A percentile compares a stretch with the other conserved stretches of the same genome.
These are phyloP conservation scores for Orchestes rusci DNA, from an alignment of 2,888 invertebrate genomes.

Conservation along the genomic window DNA sequence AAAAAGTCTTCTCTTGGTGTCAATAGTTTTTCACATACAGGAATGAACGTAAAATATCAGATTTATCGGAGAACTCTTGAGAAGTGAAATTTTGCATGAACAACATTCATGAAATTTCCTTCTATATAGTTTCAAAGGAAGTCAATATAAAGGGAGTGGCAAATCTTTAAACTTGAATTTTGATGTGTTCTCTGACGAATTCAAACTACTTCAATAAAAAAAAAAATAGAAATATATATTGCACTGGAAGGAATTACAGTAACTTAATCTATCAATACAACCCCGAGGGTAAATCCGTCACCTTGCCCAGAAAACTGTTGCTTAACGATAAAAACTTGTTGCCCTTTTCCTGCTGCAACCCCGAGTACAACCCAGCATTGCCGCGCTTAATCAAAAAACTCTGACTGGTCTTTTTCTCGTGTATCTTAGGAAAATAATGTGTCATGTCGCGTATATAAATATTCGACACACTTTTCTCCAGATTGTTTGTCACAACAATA, in stretches of 20 bases:
- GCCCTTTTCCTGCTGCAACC: constrained; percentile 43
- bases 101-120: too few relatives aligned
- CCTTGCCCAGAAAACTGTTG: constrained; percentile 48
- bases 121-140: too few relatives aligned
- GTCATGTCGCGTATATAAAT: constrained; percentile 36
- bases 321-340: constrained; percentile 30
- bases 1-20: too few relatives aligned
- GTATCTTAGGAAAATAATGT: constrained; percentile 42
- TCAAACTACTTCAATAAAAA: too few relatives aligned
- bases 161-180: too few relatives aligned
- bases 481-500: constrained; percentile 52
- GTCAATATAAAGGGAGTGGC: too few relatives aligned
- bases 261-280: constrained; percentile 48
- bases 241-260: not conserved
- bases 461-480: constrained; percentile 35
- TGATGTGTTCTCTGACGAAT: too few relatives aligned
- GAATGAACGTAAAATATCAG: too few relatives aligned
- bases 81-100: too few relatives aligned
- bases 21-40: too few relatives aligned
- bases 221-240: too few relatives aligned
- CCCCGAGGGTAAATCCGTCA: constrained; percentile 68
- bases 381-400: constrained; percentile 56
- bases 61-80: too few relatives aligned
- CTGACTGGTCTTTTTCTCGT: constrained; percentile 41
- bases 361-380: constrained; percentile 60